Percentiles rank a stretch among this genome's conserved stretches.
phyloP scores from a whole-genome alignment of 2,888 invertebrate genomes.

The Glaucopsyche alexis region DNA sequence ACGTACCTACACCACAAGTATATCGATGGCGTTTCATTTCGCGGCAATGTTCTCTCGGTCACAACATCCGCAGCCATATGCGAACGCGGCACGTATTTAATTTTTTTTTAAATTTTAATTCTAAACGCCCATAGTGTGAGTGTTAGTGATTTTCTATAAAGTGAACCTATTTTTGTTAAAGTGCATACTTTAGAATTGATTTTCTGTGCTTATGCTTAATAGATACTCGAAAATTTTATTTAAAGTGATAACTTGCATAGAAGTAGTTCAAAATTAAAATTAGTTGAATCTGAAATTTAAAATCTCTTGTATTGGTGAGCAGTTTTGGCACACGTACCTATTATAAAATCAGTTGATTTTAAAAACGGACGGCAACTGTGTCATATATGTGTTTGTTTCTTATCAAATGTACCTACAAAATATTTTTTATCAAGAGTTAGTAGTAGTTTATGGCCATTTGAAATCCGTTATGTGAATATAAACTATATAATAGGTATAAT shows the following conservation, averaged over 20 bases:
- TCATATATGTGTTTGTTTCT: not conserved
- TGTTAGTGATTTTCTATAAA: not conserved
- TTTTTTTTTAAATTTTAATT: slow-evolving; percentile 34
- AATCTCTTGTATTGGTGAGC: not conserved
- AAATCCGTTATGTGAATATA: not conserved
- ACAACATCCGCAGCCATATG: slow-evolving; percentile 38
- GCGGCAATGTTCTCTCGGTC: slow-evolving; percentile 30
- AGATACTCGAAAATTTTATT: not conserved
- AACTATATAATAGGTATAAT: no score
- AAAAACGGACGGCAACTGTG: not conserved
- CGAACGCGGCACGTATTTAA: slow-evolving; percentile 39
- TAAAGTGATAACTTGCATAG: not conserved
- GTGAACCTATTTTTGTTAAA: not conserved
- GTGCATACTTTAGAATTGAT: not conserved
- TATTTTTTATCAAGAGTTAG: not conserved
- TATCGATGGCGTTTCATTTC: slow-evolving; percentile 16
- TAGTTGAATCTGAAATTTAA: not conserved
- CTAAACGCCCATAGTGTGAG: slow-evolving; percentile 32
- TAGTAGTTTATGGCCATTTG: not conserved
- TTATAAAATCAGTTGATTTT: slow-evolving; percentile 2
- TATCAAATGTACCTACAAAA: not conserved
- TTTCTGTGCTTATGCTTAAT: not conserved
- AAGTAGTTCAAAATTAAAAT: not conserved
- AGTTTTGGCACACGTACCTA: not conserved
- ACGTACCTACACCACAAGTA: not conserved